Evolutionary conservation across 1,140 invertebrate genomes (phyloP), one percentile per base, ranked within the genome.

Genomic region (Psix sp.): DNA sequence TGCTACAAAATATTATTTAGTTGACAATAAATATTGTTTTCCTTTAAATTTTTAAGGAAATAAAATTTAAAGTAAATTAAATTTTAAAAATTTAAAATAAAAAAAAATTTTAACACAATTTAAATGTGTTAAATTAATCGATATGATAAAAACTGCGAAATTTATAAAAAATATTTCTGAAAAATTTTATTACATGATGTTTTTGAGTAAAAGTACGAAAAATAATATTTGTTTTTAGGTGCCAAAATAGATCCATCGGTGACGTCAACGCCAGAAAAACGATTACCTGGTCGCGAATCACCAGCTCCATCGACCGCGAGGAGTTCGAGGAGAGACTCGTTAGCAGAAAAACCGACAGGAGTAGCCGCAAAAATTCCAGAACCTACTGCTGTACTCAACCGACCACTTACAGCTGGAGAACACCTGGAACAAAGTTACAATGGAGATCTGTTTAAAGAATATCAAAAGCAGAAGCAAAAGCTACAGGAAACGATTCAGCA

Each of bases 371-470:
- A 86, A 72, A 78, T 85, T 33, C 59, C 86, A 21, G 89, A 88
- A 75, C 79, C 84, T 9, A 82, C 82, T 1, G 63, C 82, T 3
- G 82, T 86, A 2, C 83, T 85, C n/a, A 65, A 46, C 31, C 52
- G 62, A 9, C 38, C 73, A 3, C 15, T 63, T 0, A 14, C 45
- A 74, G 80, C 80, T 39, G 81, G 80, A 14, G 83, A 86, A 1
- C 82, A 79, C 40, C 63, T 88, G 15, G 90, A 91, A 48, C 90
- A 90, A 17, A 90, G 90, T 77, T 92, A 89, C 73, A 88, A 90
- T 70, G 89, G 92, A 13, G 92, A 93, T 76, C 77, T 93, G 14
- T 86, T 93, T 16, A 92, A 92, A 63, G 92, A 93, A 77, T 93
- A 91, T 76, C 92, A 93, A 72, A 91, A 91, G 39, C 91, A 92